These are phyloP conservation scores for Diabrotica virgifera DNA, from an alignment of 1,140 invertebrate genomes.

Conservation along the genomic window DNA sequence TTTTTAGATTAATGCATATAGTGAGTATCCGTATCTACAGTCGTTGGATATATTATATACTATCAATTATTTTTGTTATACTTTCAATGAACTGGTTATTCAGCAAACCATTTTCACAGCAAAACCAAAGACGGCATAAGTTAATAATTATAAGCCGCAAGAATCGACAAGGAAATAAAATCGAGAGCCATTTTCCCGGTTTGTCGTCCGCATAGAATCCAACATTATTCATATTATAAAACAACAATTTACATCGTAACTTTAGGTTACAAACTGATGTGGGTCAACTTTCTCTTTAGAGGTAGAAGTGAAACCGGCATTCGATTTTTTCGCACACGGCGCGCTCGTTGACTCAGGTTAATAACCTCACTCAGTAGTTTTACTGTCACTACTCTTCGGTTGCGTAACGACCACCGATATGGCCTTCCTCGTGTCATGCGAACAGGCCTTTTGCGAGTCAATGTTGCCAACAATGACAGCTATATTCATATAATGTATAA, in stretches of 20 bases:
- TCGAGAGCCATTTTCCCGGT: not conserved
- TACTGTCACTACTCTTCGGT: slow-evolving; percentile 27
- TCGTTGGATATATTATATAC: no score
- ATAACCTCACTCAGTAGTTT: slow-evolving; percentile 42
- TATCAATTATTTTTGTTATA: no score
- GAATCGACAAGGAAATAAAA: not conserved
- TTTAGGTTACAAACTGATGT: slow-evolving; percentile 37
- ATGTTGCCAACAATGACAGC: no score
- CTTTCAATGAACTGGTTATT: no score
- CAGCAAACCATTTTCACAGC: no score
- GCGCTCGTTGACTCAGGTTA: slow-evolving; percentile 40
- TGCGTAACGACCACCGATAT: slow-evolving; percentile 42
- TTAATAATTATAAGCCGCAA: no score
- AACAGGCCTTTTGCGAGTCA: not conserved
- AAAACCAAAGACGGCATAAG: no score
- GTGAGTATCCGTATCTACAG: no score
- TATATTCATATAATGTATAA: no score
- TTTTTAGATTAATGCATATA: no score
- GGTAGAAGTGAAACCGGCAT: slow-evolving; percentile 46
- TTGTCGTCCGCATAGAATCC: not conserved
- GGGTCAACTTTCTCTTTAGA: slow-evolving; percentile 47
- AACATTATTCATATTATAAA: slow-evolving; percentile 12
- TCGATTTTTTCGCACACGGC: slow-evolving; percentile 45
- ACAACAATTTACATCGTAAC: slow-evolving; percentile 13
- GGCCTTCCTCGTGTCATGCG: slow-evolving; percentile 1